Evolutionary conservation across 2,888 invertebrate species (phyloP).

Genomic region (Tetheella fluctuosa): DNA sequence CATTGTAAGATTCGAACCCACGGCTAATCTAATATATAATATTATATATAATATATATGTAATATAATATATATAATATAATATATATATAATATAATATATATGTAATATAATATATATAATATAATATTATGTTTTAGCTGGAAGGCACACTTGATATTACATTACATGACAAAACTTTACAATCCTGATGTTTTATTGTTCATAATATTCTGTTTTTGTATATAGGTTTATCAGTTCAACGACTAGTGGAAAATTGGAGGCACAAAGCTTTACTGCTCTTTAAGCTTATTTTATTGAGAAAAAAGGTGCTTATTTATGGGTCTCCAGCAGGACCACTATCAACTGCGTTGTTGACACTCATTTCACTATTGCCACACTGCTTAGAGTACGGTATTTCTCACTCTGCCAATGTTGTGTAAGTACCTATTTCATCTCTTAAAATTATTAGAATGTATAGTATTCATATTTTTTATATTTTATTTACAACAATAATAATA

Average conservation of each 20-base stretch:
- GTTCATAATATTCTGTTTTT: conserved; percentile 38
- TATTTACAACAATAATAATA: no score
- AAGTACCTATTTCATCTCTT: conserved; percentile 40
- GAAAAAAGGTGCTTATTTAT: conserved; percentile 95
- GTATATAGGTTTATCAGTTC: conserved; percentile 90
- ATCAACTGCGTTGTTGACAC: conserved; percentile 93
- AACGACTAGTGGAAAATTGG: conserved; percentile 92
- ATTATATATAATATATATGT: no score
- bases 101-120: no score
- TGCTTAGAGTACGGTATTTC: conserved; percentile 93
- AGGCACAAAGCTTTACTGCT: conserved; percentile 95
- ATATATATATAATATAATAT: no score
- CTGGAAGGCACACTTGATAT: no score
- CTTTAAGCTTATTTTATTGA: conserved; percentile 95
- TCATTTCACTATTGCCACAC: conserved; percentile 95
- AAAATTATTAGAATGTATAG: no score
- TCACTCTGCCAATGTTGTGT: conserved; percentile 92
- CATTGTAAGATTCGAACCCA: no score
- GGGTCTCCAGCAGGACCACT: conserved; percentile 96
- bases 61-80: no score
- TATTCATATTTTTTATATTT: no score
- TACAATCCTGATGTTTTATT: neutral
- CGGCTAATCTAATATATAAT: no score
- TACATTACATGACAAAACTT: no score
- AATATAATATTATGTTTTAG: no score